Base-by-base conservation (phyloP, 2,888 invertebrate species). In the Scaptomyza tumidula region DNA sequence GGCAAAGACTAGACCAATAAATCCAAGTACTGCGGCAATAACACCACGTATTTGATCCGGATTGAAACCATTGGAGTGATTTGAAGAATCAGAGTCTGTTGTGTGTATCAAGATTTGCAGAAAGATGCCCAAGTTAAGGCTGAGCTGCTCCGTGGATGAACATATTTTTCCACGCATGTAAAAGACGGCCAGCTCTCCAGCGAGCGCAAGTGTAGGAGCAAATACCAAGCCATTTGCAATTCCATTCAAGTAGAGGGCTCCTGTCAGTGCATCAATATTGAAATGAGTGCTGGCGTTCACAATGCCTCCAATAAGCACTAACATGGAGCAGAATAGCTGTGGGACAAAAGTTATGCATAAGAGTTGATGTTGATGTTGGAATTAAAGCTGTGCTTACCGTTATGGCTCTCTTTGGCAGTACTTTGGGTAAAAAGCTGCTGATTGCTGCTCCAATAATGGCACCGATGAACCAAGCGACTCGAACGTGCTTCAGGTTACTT, bases 391-490 rank as follows among this genome's bases (percentile, higher is more conserved):
- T 24, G 13, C 45, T 54, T 58, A 74, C 73, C 5, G 75, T 74
- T n/a, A 74, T 58, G 19, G 35, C 43, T 39, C 43, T 84, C 56
- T 83, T 89, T 3, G 79, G 75, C 2, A 90, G 6, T 6, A 54
- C 53, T 37, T 80, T 85, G 5, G 82, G 74, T 6, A 86, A 59
- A 24, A 78, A 69, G 0, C 80, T 75, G 13, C 82, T 80, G 4
- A 88, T 19, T 2, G 80, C 29, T 0, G 78, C 84, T 33, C 91
- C 91, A 49, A 91, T 77, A 6, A 90, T 89, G n/a, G 75, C 88
- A 0, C 82, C 89, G 27, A 91, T 77, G 58, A 91, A 91, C 91
- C 91, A 91, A 27, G 86, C 89, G 3, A 86, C 46, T 0, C 48
- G 41, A 16, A 71, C 44, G 35, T 84, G 78, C 7, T n/a, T n/a